Evolutionary conservation across 1,140 invertebrate species (phyloP).

Genomic region (Leucophenga varia): DNA sequence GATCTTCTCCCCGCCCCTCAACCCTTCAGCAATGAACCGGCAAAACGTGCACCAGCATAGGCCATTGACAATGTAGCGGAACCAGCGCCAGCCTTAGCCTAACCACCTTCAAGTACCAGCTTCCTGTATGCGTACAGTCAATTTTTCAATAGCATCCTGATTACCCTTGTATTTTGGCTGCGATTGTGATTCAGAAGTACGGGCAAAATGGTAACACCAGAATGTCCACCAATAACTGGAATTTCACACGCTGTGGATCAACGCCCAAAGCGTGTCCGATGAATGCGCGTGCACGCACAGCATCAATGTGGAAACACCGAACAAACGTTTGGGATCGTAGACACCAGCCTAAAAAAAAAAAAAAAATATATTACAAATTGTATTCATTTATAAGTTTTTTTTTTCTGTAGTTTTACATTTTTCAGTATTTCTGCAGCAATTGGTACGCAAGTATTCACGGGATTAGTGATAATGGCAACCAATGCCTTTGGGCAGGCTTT

Average conservation of each 20-base stretch:
- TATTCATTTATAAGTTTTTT: not conserved
- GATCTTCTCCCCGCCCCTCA: constrained; percentile 87
- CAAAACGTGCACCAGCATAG: constrained; percentile 92
- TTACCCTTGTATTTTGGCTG: constrained; percentile 69
- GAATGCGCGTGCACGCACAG: constrained; percentile 94
- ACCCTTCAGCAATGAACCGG: constrained; percentile 76
- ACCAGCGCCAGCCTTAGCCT: constrained; percentile 97
- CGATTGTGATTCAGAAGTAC: constrained; percentile 88
- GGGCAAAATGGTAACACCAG: constrained; percentile 97
- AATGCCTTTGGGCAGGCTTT: constrained; percentile 89
- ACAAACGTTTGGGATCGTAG: constrained; percentile 88
- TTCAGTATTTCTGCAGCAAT: constrained; percentile 95
- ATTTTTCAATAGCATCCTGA: constrained; percentile 70
- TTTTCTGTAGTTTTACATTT: constrained; percentile 60
- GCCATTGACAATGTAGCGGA: constrained; percentile 99
- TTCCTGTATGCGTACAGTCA: constrained; percentile 90
- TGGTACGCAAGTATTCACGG: constrained; percentile 97
- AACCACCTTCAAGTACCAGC: constrained; percentile 99
- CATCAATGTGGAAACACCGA: constrained; percentile 98
- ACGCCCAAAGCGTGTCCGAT: constrained; percentile 81
- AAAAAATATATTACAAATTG: not conserved
- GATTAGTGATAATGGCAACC: constrained; percentile 96
- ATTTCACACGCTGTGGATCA: constrained; percentile 80
- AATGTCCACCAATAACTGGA: constrained; percentile 98
- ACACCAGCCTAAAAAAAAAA: constrained; percentile 38